These are phyloP conservation scores for Saturnia japonica DNA, from an alignment of 2,888 invertebrate genomes.

Conservation along the genomic window DNA sequence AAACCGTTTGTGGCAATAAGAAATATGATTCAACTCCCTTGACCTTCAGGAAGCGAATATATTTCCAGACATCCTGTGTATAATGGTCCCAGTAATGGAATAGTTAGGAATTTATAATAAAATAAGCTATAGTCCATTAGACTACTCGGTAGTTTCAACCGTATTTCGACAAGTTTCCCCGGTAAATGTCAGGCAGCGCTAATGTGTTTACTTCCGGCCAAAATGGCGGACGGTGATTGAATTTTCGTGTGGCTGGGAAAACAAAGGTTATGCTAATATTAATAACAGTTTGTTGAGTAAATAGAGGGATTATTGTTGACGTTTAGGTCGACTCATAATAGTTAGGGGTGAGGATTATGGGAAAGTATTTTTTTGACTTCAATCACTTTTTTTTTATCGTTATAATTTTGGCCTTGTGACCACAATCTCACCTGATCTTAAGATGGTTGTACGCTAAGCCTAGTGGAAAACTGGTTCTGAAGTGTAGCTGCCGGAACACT, in stretches of 20 bases:
- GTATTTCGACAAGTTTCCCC: constrained; percentile 21
- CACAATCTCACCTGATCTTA: too few species aligned
- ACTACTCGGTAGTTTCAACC: constrained; percentile 19
- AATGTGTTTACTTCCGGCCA: constrained; percentile 52
- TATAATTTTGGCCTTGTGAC: too few species aligned
- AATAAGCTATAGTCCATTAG: constrained; percentile 7
- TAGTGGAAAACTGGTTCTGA: too few species aligned
- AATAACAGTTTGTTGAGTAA: constrained; percentile 13
- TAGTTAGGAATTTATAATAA: constrained; percentile 1
- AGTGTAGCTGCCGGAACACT: too few species aligned
- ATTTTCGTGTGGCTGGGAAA: constrained; percentile 32
- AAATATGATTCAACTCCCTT: background rate
- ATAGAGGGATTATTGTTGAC: constrained; percentile 1
- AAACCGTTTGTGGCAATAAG: background rate
- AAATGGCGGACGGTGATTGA: constrained; percentile 42
- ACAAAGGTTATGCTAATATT: constrained; percentile 24
- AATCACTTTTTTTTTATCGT: too few species aligned
- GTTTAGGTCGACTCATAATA: background rate
- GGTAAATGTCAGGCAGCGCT: constrained; percentile 39
- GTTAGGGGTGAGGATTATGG: too few species aligned
- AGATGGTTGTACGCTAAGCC: too few species aligned
- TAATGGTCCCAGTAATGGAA: background rate
- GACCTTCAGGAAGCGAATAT: background rate
- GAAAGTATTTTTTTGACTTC: too few species aligned
- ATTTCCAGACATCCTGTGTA: background rate